Conservation (phyloP, 2,797 vertebrate species). For the Cryptoprocta ferox region DNA sequence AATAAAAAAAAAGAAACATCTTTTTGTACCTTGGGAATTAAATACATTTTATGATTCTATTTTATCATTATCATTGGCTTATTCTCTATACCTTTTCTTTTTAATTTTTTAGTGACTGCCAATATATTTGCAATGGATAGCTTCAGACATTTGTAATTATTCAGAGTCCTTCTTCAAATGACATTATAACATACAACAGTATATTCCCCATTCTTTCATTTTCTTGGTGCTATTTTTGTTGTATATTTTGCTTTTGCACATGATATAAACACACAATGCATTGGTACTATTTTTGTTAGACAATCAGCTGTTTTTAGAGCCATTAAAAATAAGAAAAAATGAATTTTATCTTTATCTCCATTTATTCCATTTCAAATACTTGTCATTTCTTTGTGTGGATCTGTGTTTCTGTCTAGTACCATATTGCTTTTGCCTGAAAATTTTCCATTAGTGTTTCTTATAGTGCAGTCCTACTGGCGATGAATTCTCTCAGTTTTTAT, state of each 20-base stretch:
- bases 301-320: not conserved
- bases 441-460: not conserved
- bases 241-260: not conserved
- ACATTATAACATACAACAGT: not conserved
- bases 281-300: conserved; percentile 27
- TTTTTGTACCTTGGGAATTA: not conserved
- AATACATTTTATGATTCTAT: not conserved
- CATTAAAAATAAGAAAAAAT: conserved; percentile 24
- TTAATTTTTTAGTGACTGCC: not conserved
- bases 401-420: not conserved
- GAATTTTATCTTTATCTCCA: not conserved
- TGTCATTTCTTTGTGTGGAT: not conserved
- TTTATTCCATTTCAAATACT: not conserved
- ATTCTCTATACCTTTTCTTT: not conserved
- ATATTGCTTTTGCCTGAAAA: not conserved
- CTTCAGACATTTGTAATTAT: not conserved
- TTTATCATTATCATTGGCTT: not conserved
- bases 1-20: not conserved
- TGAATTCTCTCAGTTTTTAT: not conserved
- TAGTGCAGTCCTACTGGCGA: not conserved
- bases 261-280: not conserved
- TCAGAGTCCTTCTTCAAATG: not conserved
- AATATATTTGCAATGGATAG: not conserved
- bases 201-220: not conserved
- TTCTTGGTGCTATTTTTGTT: not conserved